Percentiles rank a stretch among this genome's conserved stretches.
phyloP scores from a whole-genome alignment of 2,888 invertebrate species.

The Odontocerum albicorne region DNA sequence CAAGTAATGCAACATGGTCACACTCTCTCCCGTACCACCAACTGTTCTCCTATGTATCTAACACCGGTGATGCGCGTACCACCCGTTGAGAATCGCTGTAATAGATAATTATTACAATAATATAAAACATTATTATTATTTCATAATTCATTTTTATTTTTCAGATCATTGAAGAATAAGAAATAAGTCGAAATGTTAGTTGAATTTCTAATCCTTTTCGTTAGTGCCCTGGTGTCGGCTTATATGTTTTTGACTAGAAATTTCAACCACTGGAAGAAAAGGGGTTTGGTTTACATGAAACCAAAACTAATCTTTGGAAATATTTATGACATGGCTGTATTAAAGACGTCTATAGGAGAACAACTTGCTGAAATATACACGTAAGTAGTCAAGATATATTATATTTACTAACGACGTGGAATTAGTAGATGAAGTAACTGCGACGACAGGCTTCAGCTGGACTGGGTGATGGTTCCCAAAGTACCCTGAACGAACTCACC shows the following conservation, averaged over 20 bases:
- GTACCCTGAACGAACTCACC: too few relatives aligned
- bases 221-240: conserved; percentile 8
- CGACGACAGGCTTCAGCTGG: too few relatives aligned
- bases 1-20: too few relatives aligned
- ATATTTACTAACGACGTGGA: too few relatives aligned
- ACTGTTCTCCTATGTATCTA: too few relatives aligned
- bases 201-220: conserved; percentile 14
- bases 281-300: conserved; percentile 13
- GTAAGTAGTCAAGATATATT: conserved; percentile 3
- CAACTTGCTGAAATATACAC: conserved; percentile 16
- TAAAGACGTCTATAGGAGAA: conserved; percentile 18
- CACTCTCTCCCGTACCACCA: too few relatives aligned
- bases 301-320: conserved; percentile 18
- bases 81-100: too few relatives aligned
- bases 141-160: not conserved
- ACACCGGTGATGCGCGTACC: too few relatives aligned
- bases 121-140: not conserved
- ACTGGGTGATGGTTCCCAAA: too few relatives aligned
- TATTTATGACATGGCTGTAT: conserved; percentile 3
- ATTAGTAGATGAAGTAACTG: too few relatives aligned
- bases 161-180: not conserved
- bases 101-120: too few relatives aligned
- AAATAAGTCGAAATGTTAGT: conserved; percentile 10
- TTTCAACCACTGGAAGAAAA: conserved; percentile 19
- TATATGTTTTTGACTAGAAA: conserved; percentile 21